Percentiles rank a stretch among this genome's conserved stretches.
Evolutionary conservation across 2,113 vertebrate genomes (phyloP).

Genomic region (Sorex fumeus): DNA sequence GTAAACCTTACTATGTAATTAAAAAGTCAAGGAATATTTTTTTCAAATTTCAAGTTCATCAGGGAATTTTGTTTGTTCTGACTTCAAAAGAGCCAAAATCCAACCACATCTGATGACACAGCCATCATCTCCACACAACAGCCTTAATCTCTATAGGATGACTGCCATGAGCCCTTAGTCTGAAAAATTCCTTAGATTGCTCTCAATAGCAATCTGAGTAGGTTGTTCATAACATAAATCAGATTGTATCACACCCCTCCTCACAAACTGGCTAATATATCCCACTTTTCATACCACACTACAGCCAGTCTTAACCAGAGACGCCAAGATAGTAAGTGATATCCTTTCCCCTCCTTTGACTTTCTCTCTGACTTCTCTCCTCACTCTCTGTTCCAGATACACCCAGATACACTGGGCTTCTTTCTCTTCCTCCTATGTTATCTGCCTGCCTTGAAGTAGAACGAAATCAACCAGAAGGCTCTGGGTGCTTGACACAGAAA

Average conservation of each 20-base stretch:
- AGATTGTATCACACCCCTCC: background rate
- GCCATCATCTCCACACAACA: background rate
- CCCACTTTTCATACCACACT: background rate
- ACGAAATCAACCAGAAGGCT: background rate
- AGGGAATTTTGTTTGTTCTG: background rate
- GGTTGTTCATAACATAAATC: background rate
- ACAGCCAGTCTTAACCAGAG: background rate
- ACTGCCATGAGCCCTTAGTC: accelerated
- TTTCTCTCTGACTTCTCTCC: background rate
- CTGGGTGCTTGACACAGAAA: background rate
- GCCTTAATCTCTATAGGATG: background rate
- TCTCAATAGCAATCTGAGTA: background rate
- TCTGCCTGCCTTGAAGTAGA: background rate
- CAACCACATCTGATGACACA: background rate
- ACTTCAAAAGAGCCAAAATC: background rate
- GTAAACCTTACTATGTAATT: background rate
- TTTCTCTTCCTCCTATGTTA: background rate
- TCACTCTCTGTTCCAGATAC: background rate
- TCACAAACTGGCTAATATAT: background rate
- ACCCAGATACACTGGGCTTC: too few species aligned
- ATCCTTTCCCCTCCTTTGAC: too few species aligned
- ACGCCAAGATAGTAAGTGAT: background rate
- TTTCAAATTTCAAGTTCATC: background rate
- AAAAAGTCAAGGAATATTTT: background rate
- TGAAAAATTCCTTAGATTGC: background rate